phyloP scores from a whole-genome alignment of 2,797 vertebrate genomes.

The Distichodus sexfasciatus region DNA sequence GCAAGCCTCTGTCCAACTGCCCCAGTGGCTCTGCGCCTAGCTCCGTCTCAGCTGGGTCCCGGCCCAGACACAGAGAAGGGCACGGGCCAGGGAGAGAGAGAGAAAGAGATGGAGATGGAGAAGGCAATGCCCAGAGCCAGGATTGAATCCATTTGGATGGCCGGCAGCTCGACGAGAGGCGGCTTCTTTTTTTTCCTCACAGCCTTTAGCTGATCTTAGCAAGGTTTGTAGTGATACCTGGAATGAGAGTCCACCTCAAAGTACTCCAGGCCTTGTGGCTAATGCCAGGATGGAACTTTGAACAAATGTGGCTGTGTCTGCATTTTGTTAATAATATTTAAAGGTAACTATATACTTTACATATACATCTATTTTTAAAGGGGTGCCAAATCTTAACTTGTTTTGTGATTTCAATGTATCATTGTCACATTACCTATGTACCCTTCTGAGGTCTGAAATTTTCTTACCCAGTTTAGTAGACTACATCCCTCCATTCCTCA shows the following conservation, averaged over 20 bases:
- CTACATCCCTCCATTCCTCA: no score
- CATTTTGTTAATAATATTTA: no score
- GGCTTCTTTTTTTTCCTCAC: constrained; percentile 5
- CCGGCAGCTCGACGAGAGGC: background rate
- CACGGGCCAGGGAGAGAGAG: background rate
- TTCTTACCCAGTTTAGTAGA: no score
- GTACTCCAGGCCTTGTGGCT: background rate
- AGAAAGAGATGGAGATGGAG: constrained; percentile 2
- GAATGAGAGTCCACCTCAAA: background rate
- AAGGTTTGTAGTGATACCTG: background rate
- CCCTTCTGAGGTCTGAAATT: no score
- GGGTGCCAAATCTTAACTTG: no score
- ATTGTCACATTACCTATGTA: no score
- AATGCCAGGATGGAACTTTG: no score
- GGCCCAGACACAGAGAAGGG: constrained; percentile 15
- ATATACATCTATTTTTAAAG: no score
- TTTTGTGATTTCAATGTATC: no score
- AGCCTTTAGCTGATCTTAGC: background rate
- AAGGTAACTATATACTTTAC: no score
- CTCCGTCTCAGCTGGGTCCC: constrained; percentile 1
- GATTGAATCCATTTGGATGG: background rate
- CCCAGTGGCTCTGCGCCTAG: constrained; percentile 30
- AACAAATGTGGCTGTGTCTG: no score
- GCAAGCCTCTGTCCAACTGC: no score
- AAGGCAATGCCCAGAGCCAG: background rate